Base-by-base conservation (phyloP, 2,113 vertebrate species). In the Xyliphius kryptos region DNA sequence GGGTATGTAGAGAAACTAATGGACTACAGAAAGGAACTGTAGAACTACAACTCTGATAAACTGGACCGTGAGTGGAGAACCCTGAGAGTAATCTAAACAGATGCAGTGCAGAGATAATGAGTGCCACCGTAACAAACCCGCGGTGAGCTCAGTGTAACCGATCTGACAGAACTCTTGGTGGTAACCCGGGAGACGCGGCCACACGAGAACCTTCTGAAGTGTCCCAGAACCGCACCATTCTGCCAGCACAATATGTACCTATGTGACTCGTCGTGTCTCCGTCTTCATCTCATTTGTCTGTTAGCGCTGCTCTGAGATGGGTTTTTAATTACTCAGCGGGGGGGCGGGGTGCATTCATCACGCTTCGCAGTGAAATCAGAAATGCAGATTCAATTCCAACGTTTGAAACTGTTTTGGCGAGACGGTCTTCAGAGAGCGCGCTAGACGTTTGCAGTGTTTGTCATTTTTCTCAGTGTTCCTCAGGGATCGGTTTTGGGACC, bases 321-420 rank as follows among this genome's bases (percentile, higher is more conserved):
- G 43, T 63, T 62, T 67, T 65, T 72, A 70, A 74, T 72, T 72
- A 70, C 68, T 56, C 63, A 15, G 51, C 43, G 1, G 57, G 22
- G 16, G 21, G 58, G 69, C 21, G 37, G 36, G 69, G 66, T 3
- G 69, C 66, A 56, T 68, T 65, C 19, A 32, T 38, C 43, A 1
- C 59, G 48, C 44, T 10, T 40, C 43, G 43, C 38, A 21, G 61
- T 44, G 32, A 22, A 44, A 55, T 41, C 1, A 66, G 71, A 69
- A 54, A 53, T 19, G 20, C 32, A 54, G 66, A 72, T 72, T 66
- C 56, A 57, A 67, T 36, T 57, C 5, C 11, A 47, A 53, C 52
- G 36, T 15, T 3, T 4, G 32, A 48, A 56, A 49, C 32, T 56
- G 50, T 48, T 15, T 48, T 6, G 36, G 51, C 60, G 46, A 9